These are phyloP conservation scores for Stomatorhinus ivindoensis DNA, from an alignment of 2,113 vertebrate genomes.

Conservation along the genomic window DNA sequence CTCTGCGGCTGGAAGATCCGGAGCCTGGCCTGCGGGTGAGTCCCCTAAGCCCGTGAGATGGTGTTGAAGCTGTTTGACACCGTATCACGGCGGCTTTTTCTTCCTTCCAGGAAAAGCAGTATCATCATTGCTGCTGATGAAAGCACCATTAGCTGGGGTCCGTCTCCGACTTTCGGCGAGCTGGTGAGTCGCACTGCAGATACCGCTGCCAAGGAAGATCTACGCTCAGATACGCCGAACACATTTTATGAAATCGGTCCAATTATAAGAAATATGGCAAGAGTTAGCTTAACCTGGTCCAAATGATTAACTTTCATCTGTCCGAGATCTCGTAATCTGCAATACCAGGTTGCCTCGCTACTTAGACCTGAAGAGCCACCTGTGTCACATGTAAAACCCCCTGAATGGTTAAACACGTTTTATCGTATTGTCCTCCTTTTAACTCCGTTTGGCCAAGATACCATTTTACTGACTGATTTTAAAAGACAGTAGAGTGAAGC, in stretches of 20 bases:
- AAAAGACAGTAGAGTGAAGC: neutral
- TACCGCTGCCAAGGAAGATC: neutral
- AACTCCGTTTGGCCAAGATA: neutral
- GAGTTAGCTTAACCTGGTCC: neutral
- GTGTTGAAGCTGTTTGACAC: neutral
- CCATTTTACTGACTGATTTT: neutral
- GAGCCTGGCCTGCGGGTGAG: constrained; percentile 86
- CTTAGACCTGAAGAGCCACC: neutral
- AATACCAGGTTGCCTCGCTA: neutral
- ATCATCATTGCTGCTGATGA: constrained; percentile 88
- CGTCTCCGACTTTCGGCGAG: constrained; percentile 86
- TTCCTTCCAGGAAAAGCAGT: constrained; percentile 78
- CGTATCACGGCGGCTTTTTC: neutral
- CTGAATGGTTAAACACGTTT: neutral
- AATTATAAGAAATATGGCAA: neutral
- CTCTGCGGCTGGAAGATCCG: constrained; percentile 92
- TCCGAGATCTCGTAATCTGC: neutral
- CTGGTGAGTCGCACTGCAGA: constrained; percentile 64
- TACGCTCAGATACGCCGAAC: neutral
- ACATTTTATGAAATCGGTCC: neutral
- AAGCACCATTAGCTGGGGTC: constrained; percentile 95
- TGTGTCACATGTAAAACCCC: neutral
- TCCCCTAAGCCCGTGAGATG: neutral
- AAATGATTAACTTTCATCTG: neutral
- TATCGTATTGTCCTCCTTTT: neutral